phyloP scores from a whole-genome alignment of 2,797 vertebrate genomes.

The Neoniphon sammara region DNA sequence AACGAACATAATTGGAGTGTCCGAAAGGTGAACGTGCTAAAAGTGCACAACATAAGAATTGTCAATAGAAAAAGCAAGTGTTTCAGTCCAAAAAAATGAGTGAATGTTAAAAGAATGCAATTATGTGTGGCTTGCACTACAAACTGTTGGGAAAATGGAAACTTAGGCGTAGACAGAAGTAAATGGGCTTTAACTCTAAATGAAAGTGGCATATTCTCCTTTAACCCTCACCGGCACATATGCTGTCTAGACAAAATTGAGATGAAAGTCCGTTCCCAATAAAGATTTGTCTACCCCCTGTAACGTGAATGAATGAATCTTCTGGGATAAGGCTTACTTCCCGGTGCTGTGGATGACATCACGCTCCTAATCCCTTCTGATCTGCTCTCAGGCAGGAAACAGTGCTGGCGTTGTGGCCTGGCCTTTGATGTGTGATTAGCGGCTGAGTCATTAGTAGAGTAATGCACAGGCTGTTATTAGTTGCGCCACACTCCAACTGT shows the following conservation, averaged over 20 bases:
- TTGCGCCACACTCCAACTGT: conserved; percentile 36
- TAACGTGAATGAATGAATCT: background rate
- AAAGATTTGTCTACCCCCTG: background rate
- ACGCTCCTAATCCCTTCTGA: conserved; percentile 53
- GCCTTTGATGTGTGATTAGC: conserved; percentile 64
- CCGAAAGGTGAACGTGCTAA: too few relatives aligned
- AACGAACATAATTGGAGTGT: too few relatives aligned
- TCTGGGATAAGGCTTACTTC: conserved; percentile 22
- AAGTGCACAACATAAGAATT: too few relatives aligned
- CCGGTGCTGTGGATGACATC: conserved; percentile 58
- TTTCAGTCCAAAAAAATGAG: too few relatives aligned
- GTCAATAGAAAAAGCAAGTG: too few relatives aligned
- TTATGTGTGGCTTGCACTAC: too few relatives aligned
- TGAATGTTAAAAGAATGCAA: too few relatives aligned
- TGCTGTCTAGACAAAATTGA: too few relatives aligned
- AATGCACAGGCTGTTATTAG: conserved; percentile 41
- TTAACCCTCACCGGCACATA: background rate
- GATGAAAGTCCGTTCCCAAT: background rate
- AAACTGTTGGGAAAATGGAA: too few relatives aligned
- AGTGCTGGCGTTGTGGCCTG: conserved; percentile 41
- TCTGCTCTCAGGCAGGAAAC: conserved; percentile 64
- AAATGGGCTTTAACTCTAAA: too few relatives aligned
- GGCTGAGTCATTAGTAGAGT: conserved; percentile 66
- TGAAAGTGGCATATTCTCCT: too few relatives aligned
- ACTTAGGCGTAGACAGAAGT: too few relatives aligned